Evolutionary conservation across 2,113 vertebrate species (phyloP).

Genomic region (Oreocharis arfaki): DNA sequence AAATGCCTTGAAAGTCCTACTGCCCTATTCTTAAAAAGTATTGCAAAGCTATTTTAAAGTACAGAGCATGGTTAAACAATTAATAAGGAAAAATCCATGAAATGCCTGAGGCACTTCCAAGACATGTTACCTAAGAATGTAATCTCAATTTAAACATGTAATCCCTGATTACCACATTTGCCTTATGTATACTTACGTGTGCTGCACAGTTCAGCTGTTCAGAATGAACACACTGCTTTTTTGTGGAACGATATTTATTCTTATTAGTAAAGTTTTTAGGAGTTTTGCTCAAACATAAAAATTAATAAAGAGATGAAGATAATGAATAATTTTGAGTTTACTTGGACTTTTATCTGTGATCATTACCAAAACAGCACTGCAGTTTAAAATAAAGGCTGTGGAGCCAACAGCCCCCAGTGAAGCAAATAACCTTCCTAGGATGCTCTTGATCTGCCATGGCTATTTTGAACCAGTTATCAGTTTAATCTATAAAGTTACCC

Average conservation of each 20-base stretch:
- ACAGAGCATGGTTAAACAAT: not conserved
- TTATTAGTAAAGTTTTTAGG: not conserved
- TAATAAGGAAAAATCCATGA: not conserved
- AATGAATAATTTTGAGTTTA: not conserved
- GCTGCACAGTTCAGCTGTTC: not conserved
- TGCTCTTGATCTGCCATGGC: not conserved
- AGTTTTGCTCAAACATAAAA: not conserved
- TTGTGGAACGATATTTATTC: not conserved
- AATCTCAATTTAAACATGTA: not conserved
- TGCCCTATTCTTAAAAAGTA: not conserved
- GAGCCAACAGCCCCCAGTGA: accelerated
- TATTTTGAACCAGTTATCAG: not conserved
- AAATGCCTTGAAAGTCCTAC: not conserved
- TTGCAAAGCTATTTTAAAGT: not conserved
- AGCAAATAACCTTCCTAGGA: not conserved
- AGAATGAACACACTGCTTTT: not conserved
- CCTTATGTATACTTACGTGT: not conserved
- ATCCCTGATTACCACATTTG: not conserved
- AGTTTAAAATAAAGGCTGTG: not conserved
- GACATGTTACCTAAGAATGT: not conserved
- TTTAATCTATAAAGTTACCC: not conserved
- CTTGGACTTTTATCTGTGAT: not conserved
- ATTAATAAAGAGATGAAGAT: not conserved
- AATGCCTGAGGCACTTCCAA: not conserved
- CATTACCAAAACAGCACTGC: not conserved